Conservation (phyloP, 2,797 vertebrate genomes). For the Ibycter americanus region DNA sequence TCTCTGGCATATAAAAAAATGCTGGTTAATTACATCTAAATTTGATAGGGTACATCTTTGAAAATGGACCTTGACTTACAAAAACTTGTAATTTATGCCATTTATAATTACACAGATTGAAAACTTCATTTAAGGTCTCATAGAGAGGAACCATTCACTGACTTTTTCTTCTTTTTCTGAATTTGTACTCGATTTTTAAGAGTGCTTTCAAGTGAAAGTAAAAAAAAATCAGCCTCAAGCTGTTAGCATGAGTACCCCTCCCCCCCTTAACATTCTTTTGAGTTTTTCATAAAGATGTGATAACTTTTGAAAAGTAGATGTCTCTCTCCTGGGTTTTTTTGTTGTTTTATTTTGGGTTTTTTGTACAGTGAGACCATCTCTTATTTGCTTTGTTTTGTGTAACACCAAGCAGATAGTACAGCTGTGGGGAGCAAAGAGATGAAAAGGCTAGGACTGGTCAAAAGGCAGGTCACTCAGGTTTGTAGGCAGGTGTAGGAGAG, state of each 20-base stretch:
- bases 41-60: not conserved
- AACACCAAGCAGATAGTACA: not conserved
- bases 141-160: not conserved
- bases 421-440: not conserved
- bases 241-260: not conserved
- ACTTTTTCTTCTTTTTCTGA: not conserved
- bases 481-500: not conserved
- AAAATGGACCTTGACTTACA: not conserved
- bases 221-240: not conserved
- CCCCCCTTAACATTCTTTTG: not conserved
- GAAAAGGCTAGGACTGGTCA: not conserved
- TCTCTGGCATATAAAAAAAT: not conserved
- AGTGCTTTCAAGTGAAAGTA: not conserved
- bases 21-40: not conserved
- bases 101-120: slow-evolving; percentile 1
- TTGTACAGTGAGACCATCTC: not conserved
- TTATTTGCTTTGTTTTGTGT: not conserved
- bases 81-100: not conserved
- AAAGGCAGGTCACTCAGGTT: not conserved
- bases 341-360: not conserved
- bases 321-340: not conserved
- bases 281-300: not conserved
- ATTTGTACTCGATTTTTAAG: not conserved
- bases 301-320: not conserved
- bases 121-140: not conserved